These are phyloP conservation scores for Malurus leucopterus DNA, from an alignment of 2,797 vertebrate genomes.

Conservation along the genomic window DNA sequence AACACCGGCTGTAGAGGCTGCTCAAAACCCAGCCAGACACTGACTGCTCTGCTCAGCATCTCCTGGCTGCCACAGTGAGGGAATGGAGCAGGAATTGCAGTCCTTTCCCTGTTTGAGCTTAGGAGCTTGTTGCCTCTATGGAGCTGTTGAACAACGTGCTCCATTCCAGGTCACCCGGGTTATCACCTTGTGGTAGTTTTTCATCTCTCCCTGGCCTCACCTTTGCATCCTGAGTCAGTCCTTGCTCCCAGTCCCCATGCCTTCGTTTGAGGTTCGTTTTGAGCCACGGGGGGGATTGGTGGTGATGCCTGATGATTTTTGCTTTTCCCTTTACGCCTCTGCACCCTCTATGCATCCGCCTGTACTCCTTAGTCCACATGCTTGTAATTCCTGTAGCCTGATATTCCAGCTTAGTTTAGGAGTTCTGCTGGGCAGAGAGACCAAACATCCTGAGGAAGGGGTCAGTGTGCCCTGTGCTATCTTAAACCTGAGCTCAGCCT, in stretches of 20 bases:
- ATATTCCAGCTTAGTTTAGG: no score
- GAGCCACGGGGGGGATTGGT: background rate
- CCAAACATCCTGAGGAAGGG: no score
- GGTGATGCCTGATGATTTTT: background rate
- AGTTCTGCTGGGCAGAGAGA: no score
- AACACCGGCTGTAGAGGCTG: background rate
- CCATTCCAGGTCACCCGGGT: background rate
- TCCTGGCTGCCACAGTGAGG: background rate
- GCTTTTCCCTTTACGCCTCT: no score
- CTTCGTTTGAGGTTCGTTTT: background rate
- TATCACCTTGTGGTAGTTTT: background rate
- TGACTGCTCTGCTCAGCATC: fast-evolving
- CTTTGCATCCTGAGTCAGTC: background rate
- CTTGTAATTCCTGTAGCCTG: no score
- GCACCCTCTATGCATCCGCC: no score
- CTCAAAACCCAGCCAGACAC: background rate
- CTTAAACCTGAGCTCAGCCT: no score
- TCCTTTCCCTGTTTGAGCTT: background rate
- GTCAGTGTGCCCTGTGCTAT: no score
- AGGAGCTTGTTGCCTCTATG: background rate
- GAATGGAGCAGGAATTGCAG: background rate
- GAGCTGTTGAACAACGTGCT: background rate
- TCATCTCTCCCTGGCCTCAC: background rate
- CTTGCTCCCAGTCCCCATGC: background rate
- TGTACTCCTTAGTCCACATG: no score